Evolutionary conservation across 2,888 invertebrate species (phyloP), one percentile per base, ranked within the genome.

Genomic region (Leptopilina syphax): DNA sequence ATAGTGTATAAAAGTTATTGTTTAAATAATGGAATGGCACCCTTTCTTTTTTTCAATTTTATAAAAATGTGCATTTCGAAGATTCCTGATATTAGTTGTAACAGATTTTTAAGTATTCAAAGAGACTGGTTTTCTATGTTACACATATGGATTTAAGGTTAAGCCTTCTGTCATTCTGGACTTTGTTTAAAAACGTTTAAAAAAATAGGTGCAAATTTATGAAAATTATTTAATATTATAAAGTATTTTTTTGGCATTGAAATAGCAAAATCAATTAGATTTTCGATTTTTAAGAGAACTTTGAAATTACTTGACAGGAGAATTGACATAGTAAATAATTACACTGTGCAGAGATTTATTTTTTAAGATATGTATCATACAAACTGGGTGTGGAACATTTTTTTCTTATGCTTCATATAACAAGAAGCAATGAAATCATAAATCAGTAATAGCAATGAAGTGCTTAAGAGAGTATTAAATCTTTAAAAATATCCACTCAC

Each of bases 121-220:
- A 18, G 50, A 13, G 0, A 54, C 13, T 5, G 57, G 9, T 73
- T 73, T 54, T 54, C 10, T 13, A 34, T 8, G 6, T 73, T 63
- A 24, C 54, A 5, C 73, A 57, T 73, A 73, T 73, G 73, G 73
- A 13, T 73, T 60, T 60, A 57, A 34, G 73, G 73, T 73, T 73
- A 73, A 34, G 24, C 18, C 67, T 67, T 1, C 34, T 60, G 73
- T 41, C 54, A 73, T 27, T 27, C 54, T 57, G 18, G 9, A 63
- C 34, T 13, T n/a, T 57, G 54, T 34, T 73, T 57, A 54, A 73
- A 57, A 73, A 63, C 34, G 54, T 34, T 73, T 57, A 54, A 73
- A 57, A 73, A 63, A 60, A 41, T 73, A 34, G 57, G 41, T n/a
- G 57, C 10, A 8, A 9, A 41, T 60, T 13, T 34, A 44, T 44